Evolutionary conservation across 2,113 vertebrate genomes (phyloP), one percentile per base, ranked within the genome.

Genomic region (Tragelaphus imberbis): DNA sequence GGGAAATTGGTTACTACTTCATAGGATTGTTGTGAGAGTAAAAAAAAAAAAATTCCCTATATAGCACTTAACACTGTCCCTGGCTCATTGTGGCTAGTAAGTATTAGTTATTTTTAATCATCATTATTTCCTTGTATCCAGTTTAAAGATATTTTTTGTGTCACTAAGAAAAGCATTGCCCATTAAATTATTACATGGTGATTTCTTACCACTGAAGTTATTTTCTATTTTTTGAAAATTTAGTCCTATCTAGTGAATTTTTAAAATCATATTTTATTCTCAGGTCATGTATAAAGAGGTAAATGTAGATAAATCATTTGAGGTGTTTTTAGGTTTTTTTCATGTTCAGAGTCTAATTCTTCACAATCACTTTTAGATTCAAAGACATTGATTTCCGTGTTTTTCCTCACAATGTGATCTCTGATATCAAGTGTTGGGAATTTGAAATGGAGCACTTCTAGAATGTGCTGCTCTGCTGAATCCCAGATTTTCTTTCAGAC

Each of bases 401-500:
- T 71, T 88, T 59, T 51, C 12, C 61, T 84, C 79, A 56, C 16
- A 53, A 5, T 65, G 28, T n/a, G 84, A 51, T 96, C 75, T 84
- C 36, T 85, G 84, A 84, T 82, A 86, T 30, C 36, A 85, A 80
- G 23, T 51, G 51, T 40, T 88, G 33, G 81, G 82, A 90, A 68
- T 65, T 19, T 95, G 90, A 90, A 92, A 88, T 59, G 11, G 49
- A 61, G n/a, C 59, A 55, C 77, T 55, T 96, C 27, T 90, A 88
- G 92, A 95, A 91, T 47, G 82, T 71, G 33, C n/a, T 49, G 81
- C 53, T 94, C 86, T 84, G 85, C 51, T 14, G n/a, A 91, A 95
- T 94, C 55, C 44, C 71, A 96, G 77, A 94, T 84, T 97, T 97
- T 92, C 84, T 84, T 97, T 79, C 91, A 94, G 82, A 84, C n/a